Evolutionary conservation across 2,113 vertebrate species (phyloP), one percentile per base, ranked within the genome.

Genomic region (Herpailurus yagouaroundi): DNA sequence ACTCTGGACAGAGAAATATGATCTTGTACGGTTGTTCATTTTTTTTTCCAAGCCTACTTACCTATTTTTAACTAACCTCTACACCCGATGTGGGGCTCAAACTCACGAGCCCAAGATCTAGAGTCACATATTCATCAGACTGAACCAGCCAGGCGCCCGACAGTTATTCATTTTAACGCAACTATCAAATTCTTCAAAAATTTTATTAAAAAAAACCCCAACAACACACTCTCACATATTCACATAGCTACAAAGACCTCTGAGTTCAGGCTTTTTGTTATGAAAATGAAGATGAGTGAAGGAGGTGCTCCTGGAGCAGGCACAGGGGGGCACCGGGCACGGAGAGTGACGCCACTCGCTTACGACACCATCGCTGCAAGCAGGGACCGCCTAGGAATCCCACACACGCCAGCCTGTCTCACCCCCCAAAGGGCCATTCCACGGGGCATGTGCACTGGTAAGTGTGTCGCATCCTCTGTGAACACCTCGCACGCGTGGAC

Each of bases 1-100:
- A 91, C 64, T 95, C 66, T 79, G 25, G 31, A 89, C 4, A 15
- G 33, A 96, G 63, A 97, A 97, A 95, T 63, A 66, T 29, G n/a
- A 94, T 23, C 19, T 31, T 87, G 38, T 91, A 50, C 4, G 66
- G 15, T 87, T 82, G 55, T 4, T 69, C 33, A 82, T 64, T 90
- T 74, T 41, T 14, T 74, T 29, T 74, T 14, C 15, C 9, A 77
- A 77, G 41, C 48, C 29, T 29, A 10, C 74, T 45, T 45, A 76
- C 41, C 41, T 73, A 25, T 41, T 74, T 74, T 76, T 31, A 48
- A 77, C 15, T 48, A 48, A 45, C 4, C 27, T 31, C 41, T 48
- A 29, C 7, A 48, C 27, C 27, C 41, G 18, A 77, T 2, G 0
- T 77, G 41, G 74, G 15, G 41, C 41, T 48, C 27, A 8, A 77